Evolutionary conservation across 2,888 invertebrate species (phyloP).

Genomic region (Trissoscelio sp.): DNA sequence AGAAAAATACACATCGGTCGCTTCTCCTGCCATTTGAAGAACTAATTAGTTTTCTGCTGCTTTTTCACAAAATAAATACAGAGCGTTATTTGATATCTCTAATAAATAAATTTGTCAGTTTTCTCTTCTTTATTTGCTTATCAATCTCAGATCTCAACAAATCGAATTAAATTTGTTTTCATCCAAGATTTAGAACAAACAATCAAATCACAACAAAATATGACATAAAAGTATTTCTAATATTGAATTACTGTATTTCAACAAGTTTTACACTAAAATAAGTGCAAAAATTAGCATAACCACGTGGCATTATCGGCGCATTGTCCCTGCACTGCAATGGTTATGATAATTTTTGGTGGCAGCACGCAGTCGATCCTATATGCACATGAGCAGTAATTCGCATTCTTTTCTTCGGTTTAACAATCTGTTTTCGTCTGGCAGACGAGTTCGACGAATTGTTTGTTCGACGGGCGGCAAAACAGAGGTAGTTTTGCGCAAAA

Average conservation of each 20-base stretch:
- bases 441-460: conserved; percentile 44
- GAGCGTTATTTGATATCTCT: conserved; percentile 49
- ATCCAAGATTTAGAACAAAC: too few species aligned
- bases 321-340: conserved; percentile 10
- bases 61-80: conserved; percentile 54
- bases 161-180: neutral
- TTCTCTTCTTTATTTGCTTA: conserved; percentile 27
- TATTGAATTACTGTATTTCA: too few species aligned
- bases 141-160: conserved; percentile 2
- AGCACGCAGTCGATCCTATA: neutral
- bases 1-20: conserved; percentile 63
- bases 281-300: conserved; percentile 23
- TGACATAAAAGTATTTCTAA: too few species aligned
- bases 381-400: conserved; percentile 24
- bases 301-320: conserved; percentile 2
- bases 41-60: conserved; percentile 57
- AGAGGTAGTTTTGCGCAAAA: conserved; percentile 41
- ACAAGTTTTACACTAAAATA: too few species aligned
- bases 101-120: conserved; percentile 50
- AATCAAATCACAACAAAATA: neutral
- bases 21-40: conserved; percentile 49
- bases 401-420: conserved; percentile 45
- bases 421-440: conserved; percentile 41
- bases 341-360: conserved; percentile 33
- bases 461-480: neutral